Percentiles rank a stretch among this genome's conserved stretches.
Evolutionary conservation across 2,113 vertebrate species (phyloP).

Genomic region (Myanophis thanlyinensis): DNA sequence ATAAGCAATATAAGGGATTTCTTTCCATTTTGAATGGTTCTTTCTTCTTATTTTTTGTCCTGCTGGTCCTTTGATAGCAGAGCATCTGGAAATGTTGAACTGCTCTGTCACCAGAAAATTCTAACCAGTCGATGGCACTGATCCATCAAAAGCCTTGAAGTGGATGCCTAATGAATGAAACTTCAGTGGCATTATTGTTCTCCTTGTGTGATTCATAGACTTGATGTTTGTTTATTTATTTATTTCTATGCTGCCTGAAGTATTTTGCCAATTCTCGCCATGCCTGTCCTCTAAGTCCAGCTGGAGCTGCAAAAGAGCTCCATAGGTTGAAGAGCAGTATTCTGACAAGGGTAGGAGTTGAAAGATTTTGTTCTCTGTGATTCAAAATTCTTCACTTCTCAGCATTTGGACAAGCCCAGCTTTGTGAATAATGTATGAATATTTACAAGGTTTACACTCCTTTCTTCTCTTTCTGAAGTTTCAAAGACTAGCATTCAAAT

Average conservation of each 20-base stretch:
- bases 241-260: background rate
- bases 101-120: background rate
- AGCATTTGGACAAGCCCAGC: conserved; percentile 39
- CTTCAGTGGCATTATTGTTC: background rate
- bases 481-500: conserved; percentile 52
- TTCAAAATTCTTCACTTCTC: conserved; percentile 8
- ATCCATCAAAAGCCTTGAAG: background rate
- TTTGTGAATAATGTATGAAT: conserved; percentile 54
- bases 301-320: background rate
- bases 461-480: conserved; percentile 2
- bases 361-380: conserved; percentile 49
- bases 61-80: background rate
- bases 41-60: background rate
- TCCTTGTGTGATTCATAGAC: background rate
- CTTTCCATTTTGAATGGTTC: background rate
- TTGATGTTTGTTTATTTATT: background rate
- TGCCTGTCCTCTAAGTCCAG: background rate
- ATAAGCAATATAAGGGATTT: background rate
- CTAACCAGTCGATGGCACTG: background rate
- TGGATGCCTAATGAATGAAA: background rate
- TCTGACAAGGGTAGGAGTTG: conserved; percentile 43
- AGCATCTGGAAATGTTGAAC: background rate
- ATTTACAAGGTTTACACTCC: conserved; percentile 40
- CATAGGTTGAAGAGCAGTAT: conserved; percentile 32
- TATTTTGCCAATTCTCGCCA: background rate